Evolutionary conservation across 2,888 invertebrate genomes (phyloP), one percentile per base, ranked within the genome.

Genomic region (Mantis religiosa): DNA sequence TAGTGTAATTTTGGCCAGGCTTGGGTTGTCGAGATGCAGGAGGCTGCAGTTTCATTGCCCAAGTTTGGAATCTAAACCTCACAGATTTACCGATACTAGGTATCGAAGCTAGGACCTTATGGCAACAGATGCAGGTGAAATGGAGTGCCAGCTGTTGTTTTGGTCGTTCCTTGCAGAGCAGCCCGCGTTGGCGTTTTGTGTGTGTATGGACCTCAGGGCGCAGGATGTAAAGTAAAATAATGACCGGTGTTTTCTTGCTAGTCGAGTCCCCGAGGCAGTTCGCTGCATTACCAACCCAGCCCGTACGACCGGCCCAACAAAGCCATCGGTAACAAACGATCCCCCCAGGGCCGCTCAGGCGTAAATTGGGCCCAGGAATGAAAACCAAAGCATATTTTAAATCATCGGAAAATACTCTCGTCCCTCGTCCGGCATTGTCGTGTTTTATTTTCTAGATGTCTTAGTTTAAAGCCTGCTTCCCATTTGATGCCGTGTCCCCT

Each of bases 371-470:
- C 89, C 41, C 27, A 82, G 88, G 88, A 88, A 88, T 88, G 88
- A 88, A 88, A 88, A 88, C 88, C 85, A 71, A 88, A 88, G 88
- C 88, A 85, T 89, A 89, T 88, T 89, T 89, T 89, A 89, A 89
- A 88, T 89, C 89, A 88, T 89, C 89, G 88, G 82, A 88, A 87
- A 89, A 89, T 83, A 88, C 54, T 84, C 84, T 84, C 30, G 28
- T 88, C 28, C 28, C 54, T 71, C 54, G 54, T 71, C 34, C 14
- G 47, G 34, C 34, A 47, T 85, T 85, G 41, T 47, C 47, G 30
- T 34, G 28, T 27, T 85, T 34, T 85, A 41, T 85, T 85, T 85
- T 85, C 41, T 28, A 83, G 28, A 28, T 28, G 28, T 28, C 28
- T 28, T 84, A 28, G 20, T 84, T 34, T 34, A 14, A 20, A 71